phyloP scores from a whole-genome alignment of 2,113 vertebrate genomes.

The Zosterops japonicus region DNA sequence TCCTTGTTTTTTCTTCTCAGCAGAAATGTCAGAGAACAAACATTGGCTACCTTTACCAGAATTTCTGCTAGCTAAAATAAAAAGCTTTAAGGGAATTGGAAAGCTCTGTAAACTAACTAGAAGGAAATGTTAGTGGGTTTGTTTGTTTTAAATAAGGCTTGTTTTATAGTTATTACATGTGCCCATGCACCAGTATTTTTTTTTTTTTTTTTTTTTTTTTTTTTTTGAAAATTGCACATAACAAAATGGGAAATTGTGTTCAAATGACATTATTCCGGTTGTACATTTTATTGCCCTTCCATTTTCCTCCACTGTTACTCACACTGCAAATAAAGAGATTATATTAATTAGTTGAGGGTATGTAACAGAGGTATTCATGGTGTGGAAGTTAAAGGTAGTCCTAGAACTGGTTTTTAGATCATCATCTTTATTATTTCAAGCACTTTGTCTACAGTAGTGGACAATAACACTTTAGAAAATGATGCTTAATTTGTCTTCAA shows the following conservation, averaged over 20 bases:
- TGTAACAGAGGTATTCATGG: background rate
- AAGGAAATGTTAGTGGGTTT: background rate
- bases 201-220: background rate
- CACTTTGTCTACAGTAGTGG: constrained; percentile 41
- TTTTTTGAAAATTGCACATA: background rate
- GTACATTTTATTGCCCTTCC: background rate
- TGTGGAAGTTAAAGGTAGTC: background rate
- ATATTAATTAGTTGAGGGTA: background rate
- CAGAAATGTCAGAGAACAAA: constrained; percentile 51
- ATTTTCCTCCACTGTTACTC: background rate
- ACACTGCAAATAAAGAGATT: background rate
- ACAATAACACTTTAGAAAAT: constrained; percentile 45
- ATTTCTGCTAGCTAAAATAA: background rate
- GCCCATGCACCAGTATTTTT: background rate
- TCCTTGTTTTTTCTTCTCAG: constrained; percentile 36
- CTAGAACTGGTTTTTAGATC: background rate
- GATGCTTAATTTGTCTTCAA: constrained; percentile 50
- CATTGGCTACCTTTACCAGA: constrained; percentile 3
- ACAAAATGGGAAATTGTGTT: background rate
- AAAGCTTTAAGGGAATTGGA: background rate
- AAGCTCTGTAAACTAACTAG: background rate
- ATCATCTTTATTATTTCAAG: constrained; percentile 5
- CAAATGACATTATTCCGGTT: background rate
- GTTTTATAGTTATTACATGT: background rate
- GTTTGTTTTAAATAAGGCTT: background rate